A percentile compares a stretch with the other conserved stretches of the same genome.
Conservation (phyloP, 2,113 vertebrate species). For the Vulpes lagopus region DNA sequence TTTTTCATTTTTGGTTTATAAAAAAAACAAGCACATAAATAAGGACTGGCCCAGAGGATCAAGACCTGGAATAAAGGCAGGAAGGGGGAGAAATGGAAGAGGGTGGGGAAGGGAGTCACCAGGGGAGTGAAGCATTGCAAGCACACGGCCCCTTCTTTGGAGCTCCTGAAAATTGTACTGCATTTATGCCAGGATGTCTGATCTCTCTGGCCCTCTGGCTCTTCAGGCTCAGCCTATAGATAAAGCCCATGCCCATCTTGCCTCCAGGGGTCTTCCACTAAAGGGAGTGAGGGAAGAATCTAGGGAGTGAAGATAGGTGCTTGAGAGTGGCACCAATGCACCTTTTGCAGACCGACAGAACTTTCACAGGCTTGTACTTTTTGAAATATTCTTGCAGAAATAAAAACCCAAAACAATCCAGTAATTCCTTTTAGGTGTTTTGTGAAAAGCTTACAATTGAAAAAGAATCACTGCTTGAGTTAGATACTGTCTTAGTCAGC, state of each 20-base stretch:
- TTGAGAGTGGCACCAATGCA: neutral
- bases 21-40: constrained; percentile 46
- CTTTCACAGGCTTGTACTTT: neutral
- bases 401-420: neutral
- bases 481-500: neutral
- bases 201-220: neutral
- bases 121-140: neutral
- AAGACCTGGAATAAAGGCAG: neutral
- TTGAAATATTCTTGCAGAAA: constrained; percentile 4
- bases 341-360: neutral
- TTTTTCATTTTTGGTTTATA: constrained; percentile 34
- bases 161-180: neutral
- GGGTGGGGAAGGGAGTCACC: neutral
- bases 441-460: neutral
- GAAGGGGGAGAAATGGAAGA: neutral
- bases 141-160: neutral
- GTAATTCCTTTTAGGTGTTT: constrained; percentile 12
- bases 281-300: neutral
- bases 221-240: neutral
- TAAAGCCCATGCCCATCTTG: neutral
- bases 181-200: neutral
- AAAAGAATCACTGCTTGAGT: neutral
- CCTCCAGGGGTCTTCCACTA: neutral
- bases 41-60: constrained; percentile 33
- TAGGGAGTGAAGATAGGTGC: neutral